Percentiles rank a stretch among this genome's conserved stretches.
Evolutionary conservation across 2,888 invertebrate genomes (phyloP).

Genomic region (Aricia artaxerxes): DNA sequence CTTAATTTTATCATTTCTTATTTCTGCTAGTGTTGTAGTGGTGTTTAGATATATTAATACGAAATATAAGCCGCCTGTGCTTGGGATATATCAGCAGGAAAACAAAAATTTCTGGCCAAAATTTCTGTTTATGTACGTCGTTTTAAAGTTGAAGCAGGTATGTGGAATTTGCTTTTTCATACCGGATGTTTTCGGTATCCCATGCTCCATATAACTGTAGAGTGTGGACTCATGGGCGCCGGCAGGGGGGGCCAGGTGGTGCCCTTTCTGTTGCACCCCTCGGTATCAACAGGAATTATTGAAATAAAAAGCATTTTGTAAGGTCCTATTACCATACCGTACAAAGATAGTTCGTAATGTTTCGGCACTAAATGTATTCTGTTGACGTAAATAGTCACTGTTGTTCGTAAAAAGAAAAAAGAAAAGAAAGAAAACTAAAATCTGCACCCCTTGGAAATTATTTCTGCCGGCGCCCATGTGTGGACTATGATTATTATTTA

Average conservation of each 20-base stretch:
- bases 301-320: no score
- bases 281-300: no score
- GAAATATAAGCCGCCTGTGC: constrained; percentile 60
- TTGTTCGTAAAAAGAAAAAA: no score
- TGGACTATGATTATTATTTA: background rate
- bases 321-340: no score
- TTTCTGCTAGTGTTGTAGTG: constrained; percentile 53
- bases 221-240: background rate
- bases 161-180: background rate
- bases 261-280: no score
- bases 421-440: no score
- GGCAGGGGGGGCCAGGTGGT: no score
- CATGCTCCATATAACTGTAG: background rate
- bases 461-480: no score
- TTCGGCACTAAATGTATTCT: no score
- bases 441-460: no score
- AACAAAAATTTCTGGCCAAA: constrained; percentile 77
- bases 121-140: constrained; percentile 68
- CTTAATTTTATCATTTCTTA: constrained; percentile 50
- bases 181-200: background rate
- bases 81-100: constrained; percentile 75
- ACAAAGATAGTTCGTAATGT: no score
- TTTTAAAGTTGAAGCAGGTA: constrained; percentile 72
- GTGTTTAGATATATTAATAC: constrained; percentile 61
- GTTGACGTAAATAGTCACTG: no score